phyloP scores from a whole-genome alignment of 2,797 vertebrate genomes.

The Sebastes kiyomatsui region DNA sequence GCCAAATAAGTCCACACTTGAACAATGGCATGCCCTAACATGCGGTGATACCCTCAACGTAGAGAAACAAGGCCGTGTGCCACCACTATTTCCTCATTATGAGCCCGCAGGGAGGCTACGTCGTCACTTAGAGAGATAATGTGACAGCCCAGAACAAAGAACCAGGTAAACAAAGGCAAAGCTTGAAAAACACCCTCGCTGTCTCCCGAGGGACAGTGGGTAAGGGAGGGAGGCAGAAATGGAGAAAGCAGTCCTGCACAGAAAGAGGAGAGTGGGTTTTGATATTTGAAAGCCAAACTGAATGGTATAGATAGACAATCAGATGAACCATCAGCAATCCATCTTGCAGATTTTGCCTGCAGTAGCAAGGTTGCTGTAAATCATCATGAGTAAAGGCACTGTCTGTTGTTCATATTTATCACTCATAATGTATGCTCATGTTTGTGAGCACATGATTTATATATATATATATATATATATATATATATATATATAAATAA shows the following conservation, averaged over 20 bases:
- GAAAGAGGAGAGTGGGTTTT: not conserved
- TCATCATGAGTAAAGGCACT: slow-evolving; percentile 42
- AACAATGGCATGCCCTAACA: slow-evolving; percentile 24
- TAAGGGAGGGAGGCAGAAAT: not conserved
- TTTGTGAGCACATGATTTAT: slow-evolving; percentile 3
- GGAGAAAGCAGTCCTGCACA: not conserved
- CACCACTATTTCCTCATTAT: slow-evolving; percentile 68
- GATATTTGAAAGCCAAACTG: slow-evolving; percentile 32
- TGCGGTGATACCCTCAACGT: slow-evolving; percentile 34
- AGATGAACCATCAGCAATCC: slow-evolving; percentile 47
- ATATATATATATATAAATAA: not conserved
- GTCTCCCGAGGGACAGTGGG: slow-evolving; percentile 13
- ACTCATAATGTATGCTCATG: slow-evolving; percentile 28
- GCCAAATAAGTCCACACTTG: slow-evolving; percentile 26
- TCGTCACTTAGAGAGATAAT: slow-evolving; percentile 72
- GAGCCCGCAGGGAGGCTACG: slow-evolving; percentile 52
- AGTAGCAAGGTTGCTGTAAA: slow-evolving; percentile 38
- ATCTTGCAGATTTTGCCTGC: slow-evolving; percentile 44
- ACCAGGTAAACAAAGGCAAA: slow-evolving; percentile 70
- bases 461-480: not conserved
- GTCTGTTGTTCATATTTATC: slow-evolving; percentile 35
- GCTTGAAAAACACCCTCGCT: slow-evolving; percentile 36
- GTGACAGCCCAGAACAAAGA: slow-evolving; percentile 72
- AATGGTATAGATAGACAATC: slow-evolving; percentile 27
- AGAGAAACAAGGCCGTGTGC: slow-evolving; percentile 31